phyloP scores from a whole-genome alignment of 2,888 invertebrate genomes.

The Hirtodrosophila histrioides region DNA sequence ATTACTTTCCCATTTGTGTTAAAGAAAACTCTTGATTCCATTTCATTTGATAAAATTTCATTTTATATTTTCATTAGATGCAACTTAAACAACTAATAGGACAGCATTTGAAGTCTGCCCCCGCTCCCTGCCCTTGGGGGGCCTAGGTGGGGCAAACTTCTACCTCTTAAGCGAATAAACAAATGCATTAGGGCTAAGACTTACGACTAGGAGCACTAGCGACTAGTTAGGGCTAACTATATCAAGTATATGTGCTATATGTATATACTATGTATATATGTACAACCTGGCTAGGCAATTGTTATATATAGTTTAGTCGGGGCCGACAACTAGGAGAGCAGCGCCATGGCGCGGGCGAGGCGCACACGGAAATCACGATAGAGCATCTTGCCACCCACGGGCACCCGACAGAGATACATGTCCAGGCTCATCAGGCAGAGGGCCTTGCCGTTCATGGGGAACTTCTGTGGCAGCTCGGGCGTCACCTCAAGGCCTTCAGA shows the following conservation, averaged over 20 bases:
- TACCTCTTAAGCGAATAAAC: constrained; percentile 44
- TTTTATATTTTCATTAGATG: constrained; percentile 73
- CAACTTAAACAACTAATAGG: constrained; percentile 68
- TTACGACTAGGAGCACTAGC: constrained; percentile 54
- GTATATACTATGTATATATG: constrained; percentile 56
- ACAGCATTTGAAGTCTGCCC: constrained; percentile 59
- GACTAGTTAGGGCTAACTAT: constrained; percentile 57
- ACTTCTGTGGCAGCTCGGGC: constrained; percentile 85
- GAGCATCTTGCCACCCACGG: constrained; percentile 88
- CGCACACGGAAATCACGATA: constrained; percentile 90
- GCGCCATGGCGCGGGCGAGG: constrained; percentile 88
- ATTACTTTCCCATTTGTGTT: background rate
- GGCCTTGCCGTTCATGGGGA: constrained; percentile 93
- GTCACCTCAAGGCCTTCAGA: constrained; percentile 84
- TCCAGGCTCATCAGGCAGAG: constrained; percentile 91
- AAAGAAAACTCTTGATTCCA: background rate
- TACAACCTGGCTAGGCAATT: constrained; percentile 56
- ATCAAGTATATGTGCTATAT: constrained; percentile 13
- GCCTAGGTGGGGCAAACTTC: constrained; percentile 15
- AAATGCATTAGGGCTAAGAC: constrained; percentile 66
- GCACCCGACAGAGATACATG: constrained; percentile 90
- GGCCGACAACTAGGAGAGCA: constrained; percentile 73
- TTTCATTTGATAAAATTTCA: constrained; percentile 68
- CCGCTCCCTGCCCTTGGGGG: constrained; percentile 1
- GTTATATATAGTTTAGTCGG: constrained; percentile 9